Evolutionary conservation across 2,888 invertebrate species (phyloP).

Genomic region (Orchesellides sinensis): DNA sequence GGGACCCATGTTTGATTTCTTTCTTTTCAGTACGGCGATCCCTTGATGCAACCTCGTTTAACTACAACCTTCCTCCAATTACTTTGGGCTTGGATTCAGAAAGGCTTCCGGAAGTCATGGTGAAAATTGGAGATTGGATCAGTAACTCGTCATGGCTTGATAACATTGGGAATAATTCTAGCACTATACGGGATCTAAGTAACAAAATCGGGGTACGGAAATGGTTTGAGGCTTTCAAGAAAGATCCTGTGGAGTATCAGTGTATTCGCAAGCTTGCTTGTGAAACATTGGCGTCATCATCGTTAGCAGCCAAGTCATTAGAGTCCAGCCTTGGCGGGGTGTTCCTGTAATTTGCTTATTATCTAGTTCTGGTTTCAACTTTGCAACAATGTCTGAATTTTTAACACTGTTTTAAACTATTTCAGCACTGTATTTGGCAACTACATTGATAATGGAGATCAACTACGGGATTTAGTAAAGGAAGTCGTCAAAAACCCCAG

Average conservation of each 20-base stretch:
- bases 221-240: conserved; percentile 72
- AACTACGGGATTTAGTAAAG: conserved; percentile 66
- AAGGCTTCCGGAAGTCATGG: conserved; percentile 66
- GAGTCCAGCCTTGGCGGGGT: conserved; percentile 66
- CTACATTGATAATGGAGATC: conserved; percentile 66
- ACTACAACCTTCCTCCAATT: conserved; percentile 20
- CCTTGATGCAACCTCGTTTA: conserved; percentile 16
- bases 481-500: conserved; percentile 71
- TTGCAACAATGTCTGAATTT: background rate
- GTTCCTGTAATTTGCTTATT: conserved; percentile 65
- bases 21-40: conserved; percentile 54
- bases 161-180: conserved; percentile 41
- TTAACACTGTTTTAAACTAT: background rate
- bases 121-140: conserved; percentile 67
- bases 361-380: background rate
- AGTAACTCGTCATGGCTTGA: conserved; percentile 64
- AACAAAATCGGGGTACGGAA: conserved; percentile 55
- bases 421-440: conserved; percentile 59
- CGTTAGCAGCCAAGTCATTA: conserved; percentile 66
- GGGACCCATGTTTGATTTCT: conserved; percentile 32
- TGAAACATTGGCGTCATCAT: conserved; percentile 68
- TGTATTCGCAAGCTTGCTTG: conserved; percentile 72
- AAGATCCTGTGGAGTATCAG: conserved; percentile 71
- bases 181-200: conserved; percentile 45
- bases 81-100: conserved; percentile 59